These are phyloP conservation scores for Trachythela sp. DNA, from an alignment of 64 coral and sea anemone genomes.

Conservation along the genomic window DNA sequence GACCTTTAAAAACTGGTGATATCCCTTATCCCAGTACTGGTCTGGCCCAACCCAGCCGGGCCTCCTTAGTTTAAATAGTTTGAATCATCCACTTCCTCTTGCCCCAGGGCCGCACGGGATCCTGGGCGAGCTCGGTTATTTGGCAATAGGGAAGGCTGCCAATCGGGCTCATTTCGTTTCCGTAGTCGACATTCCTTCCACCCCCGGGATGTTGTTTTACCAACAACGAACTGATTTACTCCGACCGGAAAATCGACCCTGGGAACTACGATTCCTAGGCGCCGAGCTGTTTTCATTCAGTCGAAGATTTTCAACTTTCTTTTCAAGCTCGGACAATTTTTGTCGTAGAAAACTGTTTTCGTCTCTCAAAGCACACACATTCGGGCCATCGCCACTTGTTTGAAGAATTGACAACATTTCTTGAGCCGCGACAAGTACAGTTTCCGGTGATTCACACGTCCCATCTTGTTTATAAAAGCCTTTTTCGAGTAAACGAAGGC, in stretches of 20 bases:
- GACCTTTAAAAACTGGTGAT: too few relatives aligned
- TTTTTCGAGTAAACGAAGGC: too few relatives aligned
- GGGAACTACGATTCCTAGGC: background rate
- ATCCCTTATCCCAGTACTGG: too few relatives aligned
- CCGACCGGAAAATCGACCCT: too few relatives aligned
- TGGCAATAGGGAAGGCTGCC: too few relatives aligned
- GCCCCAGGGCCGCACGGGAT: background rate
- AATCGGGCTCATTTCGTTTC: too few relatives aligned
- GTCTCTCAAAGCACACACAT: too few relatives aligned
- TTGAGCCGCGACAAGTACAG: background rate
- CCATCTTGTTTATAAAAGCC: too few relatives aligned
- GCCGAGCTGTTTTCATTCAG: background rate
- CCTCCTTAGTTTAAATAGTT: background rate
- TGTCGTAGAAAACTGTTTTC: too few relatives aligned
- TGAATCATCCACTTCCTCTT: background rate
- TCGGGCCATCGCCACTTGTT: too few relatives aligned
- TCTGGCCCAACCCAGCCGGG: background rate
- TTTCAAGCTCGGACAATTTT: too few relatives aligned
- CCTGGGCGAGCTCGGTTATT: too few relatives aligned
- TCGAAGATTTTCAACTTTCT: background rate
- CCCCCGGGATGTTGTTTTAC: conserved; percentile 3
- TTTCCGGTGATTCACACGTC: background rate
- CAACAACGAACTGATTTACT: background rate
- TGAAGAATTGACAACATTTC: background rate
- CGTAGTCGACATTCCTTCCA: conserved; percentile 6